phyloP scores from a whole-genome alignment of 2,113 vertebrate genomes.

The Rhinopithecus roxellana region DNA sequence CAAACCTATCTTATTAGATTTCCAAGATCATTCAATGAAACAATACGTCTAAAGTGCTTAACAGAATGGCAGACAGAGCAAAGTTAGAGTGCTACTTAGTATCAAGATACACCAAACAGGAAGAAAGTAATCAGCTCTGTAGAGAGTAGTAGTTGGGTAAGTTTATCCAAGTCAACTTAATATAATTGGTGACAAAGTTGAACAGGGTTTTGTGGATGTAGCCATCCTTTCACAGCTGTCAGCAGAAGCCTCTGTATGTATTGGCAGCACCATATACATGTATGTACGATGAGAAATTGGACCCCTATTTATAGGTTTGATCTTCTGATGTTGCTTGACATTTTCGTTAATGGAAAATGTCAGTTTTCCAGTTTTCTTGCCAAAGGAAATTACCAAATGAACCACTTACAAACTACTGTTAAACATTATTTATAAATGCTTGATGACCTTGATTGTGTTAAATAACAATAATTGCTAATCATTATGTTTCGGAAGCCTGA shows the following conservation, averaged over 20 bases:
- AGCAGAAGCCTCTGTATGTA: not conserved
- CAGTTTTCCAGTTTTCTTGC: not conserved
- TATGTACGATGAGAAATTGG: not conserved
- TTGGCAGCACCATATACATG: not conserved
- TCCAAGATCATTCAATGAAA: not conserved
- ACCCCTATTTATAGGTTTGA: too few relatives aligned
- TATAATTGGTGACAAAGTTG: not conserved
- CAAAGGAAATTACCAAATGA: conserved; percentile 19
- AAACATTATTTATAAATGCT: conserved; percentile 41
- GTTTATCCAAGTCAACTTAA: not conserved
- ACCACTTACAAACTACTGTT: not conserved
- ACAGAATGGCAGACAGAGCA: not conserved
- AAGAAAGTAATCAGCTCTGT: not conserved
- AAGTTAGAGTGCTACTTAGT: not conserved
- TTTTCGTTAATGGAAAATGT: not conserved
- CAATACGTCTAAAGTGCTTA: not conserved
- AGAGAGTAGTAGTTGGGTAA: not conserved
- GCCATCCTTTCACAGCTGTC: not conserved
- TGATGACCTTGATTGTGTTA: not conserved
- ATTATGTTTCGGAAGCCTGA: not conserved
- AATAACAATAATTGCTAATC: not conserved
- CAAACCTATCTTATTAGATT: not conserved
- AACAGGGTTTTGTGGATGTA: fast-evolving
- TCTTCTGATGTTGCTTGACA: not conserved
- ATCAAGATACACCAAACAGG: not conserved